These are phyloP conservation scores for Drosophila greeni DNA, from an alignment of 2,888 invertebrate genomes.

Conservation along the genomic window DNA sequence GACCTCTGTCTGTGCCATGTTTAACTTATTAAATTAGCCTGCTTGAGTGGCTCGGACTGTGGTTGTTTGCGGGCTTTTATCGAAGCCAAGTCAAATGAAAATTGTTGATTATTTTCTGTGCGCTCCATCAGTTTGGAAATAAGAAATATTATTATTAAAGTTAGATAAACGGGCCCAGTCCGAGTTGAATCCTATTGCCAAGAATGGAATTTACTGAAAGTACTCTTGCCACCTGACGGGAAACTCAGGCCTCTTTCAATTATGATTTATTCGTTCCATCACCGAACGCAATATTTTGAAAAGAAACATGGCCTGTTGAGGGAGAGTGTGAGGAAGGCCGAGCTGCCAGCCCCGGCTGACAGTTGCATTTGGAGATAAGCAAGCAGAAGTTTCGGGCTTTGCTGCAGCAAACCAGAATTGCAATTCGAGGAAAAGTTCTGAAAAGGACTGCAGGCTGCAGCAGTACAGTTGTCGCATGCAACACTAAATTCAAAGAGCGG, in stretches of 20 bases:
- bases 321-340: background rate
- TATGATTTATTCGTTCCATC: slow-evolving; percentile 21
- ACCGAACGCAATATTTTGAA: background rate
- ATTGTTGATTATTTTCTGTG: slow-evolving; percentile 54
- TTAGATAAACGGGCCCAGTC: background rate
- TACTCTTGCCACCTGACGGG: background rate
- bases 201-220: background rate
- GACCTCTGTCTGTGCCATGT: slow-evolving; percentile 7
- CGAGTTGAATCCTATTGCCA: background rate
- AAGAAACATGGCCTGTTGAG: background rate
- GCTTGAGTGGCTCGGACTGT: slow-evolving; percentile 49
- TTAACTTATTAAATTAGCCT: slow-evolving; percentile 69
- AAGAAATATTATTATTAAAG: slow-evolving; percentile 10
- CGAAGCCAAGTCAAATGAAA: slow-evolving; percentile 60
- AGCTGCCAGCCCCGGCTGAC: slow-evolving; percentile 22
- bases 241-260: slow-evolving; percentile 4
- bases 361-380: slow-evolving; percentile 53
- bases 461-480: slow-evolving; percentile 53
- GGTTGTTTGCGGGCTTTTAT: slow-evolving; percentile 35
- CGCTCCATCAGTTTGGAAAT: slow-evolving; percentile 38
- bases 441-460: slow-evolving; percentile 3
- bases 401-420: slow-evolving; percentile 34
- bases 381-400: slow-evolving; percentile 19
- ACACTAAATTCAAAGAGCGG: slow-evolving; percentile 34
- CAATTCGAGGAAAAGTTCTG: slow-evolving; percentile 34